Conservation (phyloP, 2,113 vertebrate genomes). For the Vulpes lagopus region DNA sequence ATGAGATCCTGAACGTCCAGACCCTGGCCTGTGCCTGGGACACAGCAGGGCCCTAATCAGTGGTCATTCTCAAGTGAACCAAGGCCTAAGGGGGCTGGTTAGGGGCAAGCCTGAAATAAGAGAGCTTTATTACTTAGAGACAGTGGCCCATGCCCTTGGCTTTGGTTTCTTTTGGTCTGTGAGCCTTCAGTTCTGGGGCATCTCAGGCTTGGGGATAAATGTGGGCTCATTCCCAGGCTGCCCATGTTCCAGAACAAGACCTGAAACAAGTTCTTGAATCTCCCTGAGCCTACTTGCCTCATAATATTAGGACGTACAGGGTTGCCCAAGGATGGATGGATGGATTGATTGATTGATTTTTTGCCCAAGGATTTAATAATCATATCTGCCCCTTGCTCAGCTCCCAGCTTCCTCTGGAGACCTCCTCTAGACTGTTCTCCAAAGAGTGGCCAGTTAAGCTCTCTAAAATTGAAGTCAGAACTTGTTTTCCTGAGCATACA, state of each 20-base stretch:
- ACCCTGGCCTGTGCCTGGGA: slow-evolving; percentile 13
- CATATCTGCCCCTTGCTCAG: not conserved
- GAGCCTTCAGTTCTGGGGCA: not conserved
- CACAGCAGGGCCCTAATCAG: not conserved
- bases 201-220: not conserved
- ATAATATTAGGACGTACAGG: not conserved
- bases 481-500: not conserved
- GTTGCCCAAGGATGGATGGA: not conserved
- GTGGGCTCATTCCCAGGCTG: not conserved
- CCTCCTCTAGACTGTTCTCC: not conserved
- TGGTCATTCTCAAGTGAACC: not conserved
- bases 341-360: too few species aligned
- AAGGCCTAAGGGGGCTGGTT: not conserved
- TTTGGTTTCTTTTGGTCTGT: not conserved
- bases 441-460: not conserved
- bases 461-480: not conserved
- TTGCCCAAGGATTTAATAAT: not conserved
- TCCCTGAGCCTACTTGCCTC: not conserved
- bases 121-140: not conserved
- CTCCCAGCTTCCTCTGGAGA: not conserved
- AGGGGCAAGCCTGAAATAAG: not conserved
- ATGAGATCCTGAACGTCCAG: slow-evolving; percentile 62
- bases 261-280: not conserved
- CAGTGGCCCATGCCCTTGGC: not conserved
- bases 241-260: not conserved